Evolutionary conservation across 2,113 vertebrate species (phyloP).

Genomic region (Cryptotis parvus): DNA sequence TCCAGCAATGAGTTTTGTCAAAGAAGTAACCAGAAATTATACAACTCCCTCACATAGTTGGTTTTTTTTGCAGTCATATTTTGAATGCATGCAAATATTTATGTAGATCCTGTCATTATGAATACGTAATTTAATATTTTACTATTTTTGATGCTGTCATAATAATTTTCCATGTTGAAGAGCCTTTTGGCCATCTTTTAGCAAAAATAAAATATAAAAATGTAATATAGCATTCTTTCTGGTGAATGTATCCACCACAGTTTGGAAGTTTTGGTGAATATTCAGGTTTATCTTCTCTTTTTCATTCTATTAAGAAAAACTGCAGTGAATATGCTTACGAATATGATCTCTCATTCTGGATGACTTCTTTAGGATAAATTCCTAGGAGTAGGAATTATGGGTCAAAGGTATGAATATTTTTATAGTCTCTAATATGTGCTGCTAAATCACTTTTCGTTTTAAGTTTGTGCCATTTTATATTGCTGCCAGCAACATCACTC

Average conservation of each 20-base stretch:
- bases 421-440: conserved; percentile 58
- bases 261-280: conserved; percentile 22
- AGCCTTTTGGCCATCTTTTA: conserved; percentile 17
- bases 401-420: conserved; percentile 71
- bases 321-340: conserved; percentile 30
- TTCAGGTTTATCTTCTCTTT: conserved; percentile 24
- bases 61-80: conserved; percentile 24
- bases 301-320: not conserved
- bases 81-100: not conserved
- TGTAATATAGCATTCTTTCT: not conserved
- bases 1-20: conserved; percentile 19
- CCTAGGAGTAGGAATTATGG: conserved; percentile 51
- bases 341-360: conserved; percentile 28
- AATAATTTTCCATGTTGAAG: conserved; percentile 41
- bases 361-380: conserved; percentile 65
- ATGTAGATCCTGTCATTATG: not conserved
- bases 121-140: conserved; percentile 13
- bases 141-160: not conserved
- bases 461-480: conserved; percentile 43
- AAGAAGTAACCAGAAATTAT: conserved; percentile 6
- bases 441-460: conserved; percentile 59
- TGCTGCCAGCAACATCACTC: not conserved
- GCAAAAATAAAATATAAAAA: not conserved
- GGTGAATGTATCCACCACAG: not conserved
- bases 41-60: not conserved